Percentiles rank a stretch among this genome's conserved stretches.
Conservation (phyloP, 2,113 vertebrate species). For the Oxyura jamaicensis region DNA sequence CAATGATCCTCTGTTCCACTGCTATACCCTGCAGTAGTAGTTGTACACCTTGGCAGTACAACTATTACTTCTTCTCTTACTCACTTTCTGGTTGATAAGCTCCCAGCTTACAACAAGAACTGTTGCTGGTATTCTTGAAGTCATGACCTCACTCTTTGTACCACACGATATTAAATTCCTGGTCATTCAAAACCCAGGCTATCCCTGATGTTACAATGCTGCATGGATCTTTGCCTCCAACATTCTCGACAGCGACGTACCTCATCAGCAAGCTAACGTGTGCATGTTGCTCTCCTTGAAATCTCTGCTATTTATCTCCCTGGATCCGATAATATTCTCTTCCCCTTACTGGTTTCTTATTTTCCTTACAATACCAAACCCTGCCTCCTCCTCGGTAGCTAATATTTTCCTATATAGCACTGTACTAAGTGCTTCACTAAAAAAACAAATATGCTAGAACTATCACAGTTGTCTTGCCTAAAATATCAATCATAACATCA, state of each 20-base stretch:
- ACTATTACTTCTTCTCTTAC: background rate
- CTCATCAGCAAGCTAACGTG: background rate
- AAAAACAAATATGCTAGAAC: background rate
- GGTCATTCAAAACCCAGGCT: background rate
- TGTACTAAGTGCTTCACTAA: background rate
- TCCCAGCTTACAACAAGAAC: background rate
- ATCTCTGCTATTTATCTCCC: background rate
- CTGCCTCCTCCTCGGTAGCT: background rate
- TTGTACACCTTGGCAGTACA: background rate
- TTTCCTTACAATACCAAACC: background rate
- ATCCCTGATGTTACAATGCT: background rate
- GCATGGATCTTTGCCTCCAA: background rate
- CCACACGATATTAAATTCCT: background rate
- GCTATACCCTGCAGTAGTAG: background rate
- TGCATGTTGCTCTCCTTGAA: background rate
- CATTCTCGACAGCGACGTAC: background rate
- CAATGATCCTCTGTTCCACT: slow-evolving; percentile 40
- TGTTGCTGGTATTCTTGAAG: background rate
- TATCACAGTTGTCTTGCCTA: background rate
- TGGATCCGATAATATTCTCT: background rate
- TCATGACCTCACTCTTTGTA: background rate
- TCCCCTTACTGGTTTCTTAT: background rate
- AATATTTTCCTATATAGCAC: background rate
- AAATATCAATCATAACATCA: slow-evolving; percentile 31
- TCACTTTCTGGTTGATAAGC: background rate